phyloP scores from a whole-genome alignment of 2,113 vertebrate species.

The Elephantulus edwardii region DNA sequence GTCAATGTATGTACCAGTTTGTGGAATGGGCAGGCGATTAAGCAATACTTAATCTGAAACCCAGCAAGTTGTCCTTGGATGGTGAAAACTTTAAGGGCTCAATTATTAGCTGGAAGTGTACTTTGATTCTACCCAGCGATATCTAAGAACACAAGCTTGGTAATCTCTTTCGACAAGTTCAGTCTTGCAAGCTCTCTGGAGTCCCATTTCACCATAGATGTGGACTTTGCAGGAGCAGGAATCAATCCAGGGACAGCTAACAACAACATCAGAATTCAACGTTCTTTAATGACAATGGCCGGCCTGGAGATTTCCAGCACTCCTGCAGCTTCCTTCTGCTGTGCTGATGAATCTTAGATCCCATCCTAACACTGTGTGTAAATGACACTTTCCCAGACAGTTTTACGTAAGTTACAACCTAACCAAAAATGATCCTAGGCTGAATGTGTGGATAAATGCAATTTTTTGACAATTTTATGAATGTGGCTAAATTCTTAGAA shows the following conservation, averaged over 20 bases:
- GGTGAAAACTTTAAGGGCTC: too few relatives aligned
- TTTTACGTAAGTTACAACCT: background rate
- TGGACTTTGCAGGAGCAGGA: background rate
- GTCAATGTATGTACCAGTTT: too few relatives aligned
- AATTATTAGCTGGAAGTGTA: background rate
- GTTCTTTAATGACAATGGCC: background rate
- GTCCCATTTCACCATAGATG: background rate
- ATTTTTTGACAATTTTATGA: fast-evolving
- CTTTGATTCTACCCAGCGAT: background rate
- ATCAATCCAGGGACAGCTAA: background rate
- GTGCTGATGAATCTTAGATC: fast-evolving
- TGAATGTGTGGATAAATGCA: fast-evolving
- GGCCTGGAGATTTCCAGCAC: background rate
- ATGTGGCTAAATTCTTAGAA: background rate
- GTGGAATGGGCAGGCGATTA: too few relatives aligned
- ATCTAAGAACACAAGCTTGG: too few relatives aligned
- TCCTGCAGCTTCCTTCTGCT: fast-evolving
- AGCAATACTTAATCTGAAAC: too few relatives aligned
- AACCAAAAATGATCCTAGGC: background rate
- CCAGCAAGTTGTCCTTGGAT: too few relatives aligned
- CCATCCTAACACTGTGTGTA: fast-evolving
- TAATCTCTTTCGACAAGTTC: background rate
- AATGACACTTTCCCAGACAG: background rate
- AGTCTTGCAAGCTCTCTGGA: background rate
- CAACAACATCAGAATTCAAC: background rate